phyloP scores from a whole-genome alignment of 2,888 invertebrate genomes.

The Limnephilus marmoratus region DNA sequence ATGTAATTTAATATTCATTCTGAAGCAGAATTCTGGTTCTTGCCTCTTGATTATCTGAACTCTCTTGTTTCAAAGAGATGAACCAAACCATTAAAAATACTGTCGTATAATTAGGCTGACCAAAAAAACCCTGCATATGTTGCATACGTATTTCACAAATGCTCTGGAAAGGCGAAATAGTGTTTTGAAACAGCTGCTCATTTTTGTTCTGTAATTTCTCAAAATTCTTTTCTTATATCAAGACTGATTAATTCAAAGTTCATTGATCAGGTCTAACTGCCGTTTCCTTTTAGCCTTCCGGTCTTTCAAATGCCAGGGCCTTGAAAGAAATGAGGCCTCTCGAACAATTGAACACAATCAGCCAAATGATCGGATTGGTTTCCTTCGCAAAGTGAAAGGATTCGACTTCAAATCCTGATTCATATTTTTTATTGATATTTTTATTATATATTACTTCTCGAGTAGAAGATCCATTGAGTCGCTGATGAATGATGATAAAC shows the following conservation, averaged over 20 bases:
- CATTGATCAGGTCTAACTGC: not conserved
- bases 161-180: no score
- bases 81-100: not conserved
- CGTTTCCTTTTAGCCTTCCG: not conserved
- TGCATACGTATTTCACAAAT: no score
- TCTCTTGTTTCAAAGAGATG: not conserved
- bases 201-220: not conserved
- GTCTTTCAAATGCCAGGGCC: not conserved
- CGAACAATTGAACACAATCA: not conserved
- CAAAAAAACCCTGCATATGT: no score
- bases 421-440: not conserved
- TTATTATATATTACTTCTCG: no score
- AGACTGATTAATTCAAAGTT: not conserved
- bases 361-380: not conserved
- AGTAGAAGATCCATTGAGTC: not conserved
- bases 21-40: not conserved
- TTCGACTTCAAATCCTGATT: not conserved
- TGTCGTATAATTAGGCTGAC: no score
- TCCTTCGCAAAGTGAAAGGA: not conserved
- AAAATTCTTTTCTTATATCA: not conserved
- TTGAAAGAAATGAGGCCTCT: slow-evolving; percentile 2
- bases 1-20: not conserved
- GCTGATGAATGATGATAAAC: not conserved
- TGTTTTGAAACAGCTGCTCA: no score
- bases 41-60: not conserved